Base-by-base conservation (phyloP, 2,888 invertebrate genomes). In the Aphidius colemani region DNA sequence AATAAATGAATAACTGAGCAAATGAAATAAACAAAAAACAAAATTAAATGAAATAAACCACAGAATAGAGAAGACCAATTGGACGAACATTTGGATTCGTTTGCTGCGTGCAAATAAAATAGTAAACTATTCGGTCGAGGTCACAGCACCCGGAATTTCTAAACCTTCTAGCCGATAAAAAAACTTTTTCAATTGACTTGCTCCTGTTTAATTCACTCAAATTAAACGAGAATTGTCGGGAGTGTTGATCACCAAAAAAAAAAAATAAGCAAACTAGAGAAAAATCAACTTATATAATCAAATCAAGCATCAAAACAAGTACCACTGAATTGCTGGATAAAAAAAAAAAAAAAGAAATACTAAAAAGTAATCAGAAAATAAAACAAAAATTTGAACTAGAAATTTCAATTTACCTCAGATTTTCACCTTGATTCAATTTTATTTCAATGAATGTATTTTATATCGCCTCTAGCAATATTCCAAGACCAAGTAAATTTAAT, bases 131-230 rank as follows among this genome's bases (percentile, higher is more conserved):
- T 18, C 69, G 53, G 51, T 51, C 61, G 67, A 63, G 65, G 65
- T 64, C 65, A 61, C 59, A 71, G 70, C 68, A 71, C 70, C 65
- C 69, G 70, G 72, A 75, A 76, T 76, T 77, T 73, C 72, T 73
- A 73, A 77, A 71, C 74, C 76, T 66, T 63, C 68, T 67, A 67
- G 63, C 65, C 75, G 75, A 77, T 77, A 76, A 77, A 69, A 48
- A 76, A 77, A 77, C 75, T 76, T 77, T 77, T 77, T 75, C 77
- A 76, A 77, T 75, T 74, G 75, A 75, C 75, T 76, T 76, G 70
- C 72, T 70, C 66, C 56, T 64, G 72, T 71, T 77, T 76, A 75
- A 76, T 76, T 76, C 70, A 72, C 65, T 69, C 73, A 68, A 72
- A 71, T 69, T 18, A 18, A 18, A 18, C 1, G 13, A 18, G 13